Percentiles rank a stretch among this genome's conserved stretches.
Conservation (phyloP, 2,888 invertebrate genomes). For the Patella pellucida region DNA sequence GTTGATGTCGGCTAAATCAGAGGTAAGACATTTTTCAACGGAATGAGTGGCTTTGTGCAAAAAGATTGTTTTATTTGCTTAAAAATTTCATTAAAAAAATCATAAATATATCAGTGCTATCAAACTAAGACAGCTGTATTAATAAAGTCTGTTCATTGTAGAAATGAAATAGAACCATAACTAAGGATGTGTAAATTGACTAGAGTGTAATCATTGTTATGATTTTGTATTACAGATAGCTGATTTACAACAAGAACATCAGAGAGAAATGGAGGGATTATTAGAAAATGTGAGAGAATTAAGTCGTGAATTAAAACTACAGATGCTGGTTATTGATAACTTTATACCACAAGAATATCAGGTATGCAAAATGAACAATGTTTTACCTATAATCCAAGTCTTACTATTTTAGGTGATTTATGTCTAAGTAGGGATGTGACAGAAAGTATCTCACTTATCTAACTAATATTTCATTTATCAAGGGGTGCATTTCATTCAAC, state of each 20-base stretch:
- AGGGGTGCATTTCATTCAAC: too few relatives aligned
- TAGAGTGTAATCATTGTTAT: too few relatives aligned
- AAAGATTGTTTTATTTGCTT: not conserved
- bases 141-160: too few relatives aligned
- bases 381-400: not conserved
- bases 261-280: slow-evolving; percentile 95
- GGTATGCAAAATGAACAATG: slow-evolving; percentile 72
- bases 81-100: too few relatives aligned
- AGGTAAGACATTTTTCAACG: slow-evolving; percentile 57
- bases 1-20: slow-evolving; percentile 79
- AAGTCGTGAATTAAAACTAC: slow-evolving; percentile 89
- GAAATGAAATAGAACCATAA: too few relatives aligned
- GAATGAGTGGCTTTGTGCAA: not conserved
- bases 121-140: too few relatives aligned
- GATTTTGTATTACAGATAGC: slow-evolving; percentile 68
- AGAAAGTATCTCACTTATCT: too few relatives aligned
- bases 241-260: slow-evolving; percentile 88
- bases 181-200: too few relatives aligned
- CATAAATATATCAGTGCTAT: too few relatives aligned
- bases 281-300: slow-evolving; percentile 92
- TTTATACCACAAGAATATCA: slow-evolving; percentile 95
- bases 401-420: not conserved
- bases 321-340: slow-evolving; percentile 89
- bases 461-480: too few relatives aligned
- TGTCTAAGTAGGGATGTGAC: not conserved